Base-by-base conservation (phyloP, 2,888 invertebrate species). In the Eulithis testata region DNA sequence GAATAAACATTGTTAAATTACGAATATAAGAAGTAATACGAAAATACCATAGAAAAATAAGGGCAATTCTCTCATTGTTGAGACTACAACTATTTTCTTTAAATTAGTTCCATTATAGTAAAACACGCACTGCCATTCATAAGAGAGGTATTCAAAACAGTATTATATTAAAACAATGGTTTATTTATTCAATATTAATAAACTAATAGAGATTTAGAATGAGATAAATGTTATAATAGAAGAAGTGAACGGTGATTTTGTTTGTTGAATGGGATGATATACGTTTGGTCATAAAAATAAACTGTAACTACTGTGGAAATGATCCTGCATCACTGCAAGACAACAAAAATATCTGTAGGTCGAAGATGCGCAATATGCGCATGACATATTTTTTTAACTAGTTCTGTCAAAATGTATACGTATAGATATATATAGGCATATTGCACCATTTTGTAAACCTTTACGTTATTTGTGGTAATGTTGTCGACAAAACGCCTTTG, bases 161-260 rank as follows among this genome's bases (percentile, higher is more conserved):
- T 53, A 57, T 56, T 63, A 58, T 63, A 66, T 56, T 53, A 56
- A 31, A 63, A 63, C 63, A 67, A 67, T 67, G 56, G 56, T 7
- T 53, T 64, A 55, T 67, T 63, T 54, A 63, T 67, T 63, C 3
- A 45, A 60, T 60, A 52, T 66, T 51, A 63, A 63, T 63, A 63
- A 56, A 66, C 66, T 59, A 65, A 12, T 62, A 21, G 40, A 27
- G 5, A 43, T 55, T 59, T 59, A 59, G 44, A 59, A 59, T 45
- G 50, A 27, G 50, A 55, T 61, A 47, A 54, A 63, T 31, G 31
- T 53, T 36, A 37, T 58, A 50, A 58, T 55, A 50, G 36, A 59
- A 59, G 1, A 56, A 40, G 14, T 21, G 36, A 27, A 9, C 37
- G n/a, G 8, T 11, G 51, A 12, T 55, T 44, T n/a, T 55, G 27